phyloP scores from a whole-genome alignment of 2,113 vertebrate species.

The Maccullochella peelii region DNA sequence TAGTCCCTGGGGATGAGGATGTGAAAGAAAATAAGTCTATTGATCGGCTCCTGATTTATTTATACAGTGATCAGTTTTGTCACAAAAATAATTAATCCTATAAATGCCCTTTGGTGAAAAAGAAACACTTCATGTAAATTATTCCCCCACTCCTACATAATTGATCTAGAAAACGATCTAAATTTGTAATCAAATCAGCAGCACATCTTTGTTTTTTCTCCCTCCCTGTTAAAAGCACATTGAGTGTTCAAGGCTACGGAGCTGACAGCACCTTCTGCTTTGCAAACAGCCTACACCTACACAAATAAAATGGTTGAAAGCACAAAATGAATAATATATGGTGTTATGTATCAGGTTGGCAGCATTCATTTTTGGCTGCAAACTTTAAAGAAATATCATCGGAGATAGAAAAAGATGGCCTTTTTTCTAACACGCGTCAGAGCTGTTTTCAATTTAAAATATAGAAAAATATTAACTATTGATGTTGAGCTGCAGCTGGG shows the following conservation, averaged over 20 bases:
- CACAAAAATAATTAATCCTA: not conserved
- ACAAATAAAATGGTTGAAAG: not conserved
- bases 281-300: not conserved
- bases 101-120: not conserved
- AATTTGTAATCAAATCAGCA: not conserved
- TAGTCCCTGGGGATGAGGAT: not conserved
- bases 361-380: not conserved
- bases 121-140: not conserved
- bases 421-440: not conserved
- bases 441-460: not conserved
- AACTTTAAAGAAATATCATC: not conserved
- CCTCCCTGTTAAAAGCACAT: not conserved
- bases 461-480: too few species aligned
- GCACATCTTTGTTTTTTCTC: not conserved
- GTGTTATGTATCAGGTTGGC: not conserved
- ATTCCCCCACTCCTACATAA: not conserved
- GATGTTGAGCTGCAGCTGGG: not conserved
- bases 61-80: not conserved
- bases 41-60: constrained; percentile 4
- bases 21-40: not conserved
- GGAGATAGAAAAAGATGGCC: not conserved
- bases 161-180: not conserved
- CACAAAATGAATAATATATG: not conserved
- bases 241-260: not conserved
- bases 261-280: not conserved